Evolutionary conservation across 2,797 vertebrate species (phyloP).

Genomic region (Propithecus perrieri): DNA sequence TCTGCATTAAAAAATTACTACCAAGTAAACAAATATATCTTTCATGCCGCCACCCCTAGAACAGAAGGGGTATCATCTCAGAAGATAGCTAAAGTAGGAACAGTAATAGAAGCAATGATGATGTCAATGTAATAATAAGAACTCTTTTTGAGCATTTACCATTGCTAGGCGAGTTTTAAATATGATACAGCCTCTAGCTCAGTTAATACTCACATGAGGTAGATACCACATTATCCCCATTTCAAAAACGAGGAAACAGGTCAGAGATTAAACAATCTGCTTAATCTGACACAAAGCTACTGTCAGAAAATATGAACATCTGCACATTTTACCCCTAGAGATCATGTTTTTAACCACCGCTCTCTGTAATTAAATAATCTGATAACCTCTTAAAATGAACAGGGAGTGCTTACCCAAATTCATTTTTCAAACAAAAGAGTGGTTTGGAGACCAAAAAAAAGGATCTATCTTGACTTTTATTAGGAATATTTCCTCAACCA

Average conservation of each 20-base stretch:
- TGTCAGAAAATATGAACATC: conserved; percentile 54
- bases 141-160: neutral
- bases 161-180: conserved; percentile 18
- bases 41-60: neutral
- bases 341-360: conserved; percentile 44
- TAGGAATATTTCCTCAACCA: conserved; percentile 43
- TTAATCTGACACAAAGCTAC: conserved; percentile 40
- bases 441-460: neutral
- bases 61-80: neutral
- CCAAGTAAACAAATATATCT: conserved; percentile 6
- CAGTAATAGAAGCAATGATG: neutral
- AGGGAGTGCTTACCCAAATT: conserved; percentile 20
- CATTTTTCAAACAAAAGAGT: conserved; percentile 49
- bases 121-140: neutral
- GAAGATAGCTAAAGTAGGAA: conserved; percentile 28
- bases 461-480: conserved; percentile 10
- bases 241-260: conserved; percentile 73
- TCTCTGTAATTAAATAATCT: conserved; percentile 50
- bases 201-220: conserved; percentile 57
- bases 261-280: conserved; percentile 71
- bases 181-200: conserved; percentile 48
- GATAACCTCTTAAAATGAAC: conserved; percentile 58
- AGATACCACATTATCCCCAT: conserved; percentile 60
- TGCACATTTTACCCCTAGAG: conserved; percentile 36
- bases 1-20: conserved; percentile 55